A percentile compares a stretch with the other conserved stretches of the same genome.
These are phyloP conservation scores for Guaruba guarouba DNA, from an alignment of 2,113 vertebrate genomes.

Conservation along the genomic window DNA sequence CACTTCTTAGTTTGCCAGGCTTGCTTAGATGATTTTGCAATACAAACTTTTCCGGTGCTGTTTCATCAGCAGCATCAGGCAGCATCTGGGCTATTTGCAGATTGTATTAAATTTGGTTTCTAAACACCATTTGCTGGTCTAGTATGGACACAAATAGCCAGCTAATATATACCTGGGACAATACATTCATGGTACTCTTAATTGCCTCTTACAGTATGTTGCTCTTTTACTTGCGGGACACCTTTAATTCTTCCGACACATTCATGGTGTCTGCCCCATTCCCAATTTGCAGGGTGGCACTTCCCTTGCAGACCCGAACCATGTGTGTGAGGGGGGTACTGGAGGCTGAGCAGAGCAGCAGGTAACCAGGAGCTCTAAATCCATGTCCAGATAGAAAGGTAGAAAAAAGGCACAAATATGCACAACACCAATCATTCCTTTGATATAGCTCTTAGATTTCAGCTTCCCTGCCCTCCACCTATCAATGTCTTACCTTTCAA, in stretches of 20 bases:
- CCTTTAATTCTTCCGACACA: background rate
- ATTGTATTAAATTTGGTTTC: background rate
- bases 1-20: background rate
- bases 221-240: background rate
- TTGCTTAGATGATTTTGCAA: background rate
- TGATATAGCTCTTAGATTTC: background rate
- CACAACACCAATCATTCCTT: background rate
- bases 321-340: background rate
- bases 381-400: background rate
- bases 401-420: background rate
- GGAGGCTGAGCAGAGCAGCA: background rate
- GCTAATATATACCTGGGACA: background rate
- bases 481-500: background rate
- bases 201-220: background rate
- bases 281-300: background rate
- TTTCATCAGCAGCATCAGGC: background rate
- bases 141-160: background rate
- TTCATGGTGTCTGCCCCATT: background rate
- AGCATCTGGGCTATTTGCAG: background rate
- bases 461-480: background rate
- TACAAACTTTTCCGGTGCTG: background rate
- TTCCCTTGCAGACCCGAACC: background rate
- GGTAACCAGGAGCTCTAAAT: background rate
- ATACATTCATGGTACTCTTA: background rate
- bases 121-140: background rate